phyloP scores from a whole-genome alignment of 1,140 invertebrate species.

The Araneus ventricosus region DNA sequence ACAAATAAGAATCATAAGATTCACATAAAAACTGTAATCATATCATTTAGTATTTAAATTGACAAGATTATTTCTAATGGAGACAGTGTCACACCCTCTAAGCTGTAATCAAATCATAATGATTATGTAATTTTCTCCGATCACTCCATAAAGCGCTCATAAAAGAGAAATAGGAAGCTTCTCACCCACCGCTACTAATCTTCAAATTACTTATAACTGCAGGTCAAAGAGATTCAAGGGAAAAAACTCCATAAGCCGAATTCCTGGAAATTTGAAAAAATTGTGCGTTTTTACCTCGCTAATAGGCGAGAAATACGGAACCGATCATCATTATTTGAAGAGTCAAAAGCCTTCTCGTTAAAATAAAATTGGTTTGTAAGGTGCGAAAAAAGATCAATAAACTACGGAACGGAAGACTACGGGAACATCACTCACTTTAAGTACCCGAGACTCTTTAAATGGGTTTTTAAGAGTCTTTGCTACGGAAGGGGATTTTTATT shows the following conservation, averaged over 20 bases:
- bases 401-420: background rate
- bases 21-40: background rate
- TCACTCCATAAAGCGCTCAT: background rate
- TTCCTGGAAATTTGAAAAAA: background rate
- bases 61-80: background rate
- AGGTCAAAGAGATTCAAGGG: background rate
- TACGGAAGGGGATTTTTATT: conserved; percentile 24
- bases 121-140: background rate
- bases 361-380: conserved; percentile 16
- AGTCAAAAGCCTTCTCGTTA: conserved; percentile 19
- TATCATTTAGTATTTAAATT: background rate
- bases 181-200: background rate
- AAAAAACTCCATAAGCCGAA: background rate
- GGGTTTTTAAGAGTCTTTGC: conserved; percentile 49
- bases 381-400: conserved; percentile 49
- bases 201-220: conserved; percentile 14
- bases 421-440: conserved; percentile 26
- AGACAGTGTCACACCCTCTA: background rate
- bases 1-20: background rate
- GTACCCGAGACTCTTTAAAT: conserved; percentile 37
- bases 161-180: too few species aligned
- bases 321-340: conserved; percentile 41
- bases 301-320: conserved; percentile 4
- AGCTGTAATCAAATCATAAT: background rate
- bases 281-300: background rate